phyloP scores from a whole-genome alignment of 2,113 vertebrate genomes.

The Todiramphus saurophagus region DNA sequence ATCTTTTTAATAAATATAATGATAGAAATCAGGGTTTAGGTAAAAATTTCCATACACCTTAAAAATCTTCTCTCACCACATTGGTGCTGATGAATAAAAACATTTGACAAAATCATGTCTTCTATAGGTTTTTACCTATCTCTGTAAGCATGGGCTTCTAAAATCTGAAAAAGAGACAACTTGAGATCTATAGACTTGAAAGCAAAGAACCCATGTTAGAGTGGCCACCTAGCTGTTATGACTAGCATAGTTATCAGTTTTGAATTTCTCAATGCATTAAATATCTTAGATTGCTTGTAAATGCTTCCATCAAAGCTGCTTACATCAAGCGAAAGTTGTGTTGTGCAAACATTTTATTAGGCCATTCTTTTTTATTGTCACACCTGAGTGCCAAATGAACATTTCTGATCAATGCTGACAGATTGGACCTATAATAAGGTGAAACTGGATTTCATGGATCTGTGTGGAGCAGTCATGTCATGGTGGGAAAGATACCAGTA shows the following conservation, averaged over 20 bases:
- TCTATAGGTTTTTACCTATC: background rate
- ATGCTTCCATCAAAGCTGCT: background rate
- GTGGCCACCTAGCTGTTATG: background rate
- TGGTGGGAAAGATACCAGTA: background rate
- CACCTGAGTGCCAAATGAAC: background rate
- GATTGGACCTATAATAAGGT: background rate
- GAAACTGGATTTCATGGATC: background rate
- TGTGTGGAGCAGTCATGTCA: background rate
- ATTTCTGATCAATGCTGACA: background rate
- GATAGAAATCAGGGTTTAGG: background rate
- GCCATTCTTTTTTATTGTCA: background rate
- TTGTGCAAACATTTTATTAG: background rate
- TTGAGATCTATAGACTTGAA: background rate
- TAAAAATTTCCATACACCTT: background rate
- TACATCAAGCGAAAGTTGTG: background rate
- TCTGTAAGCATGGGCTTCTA: background rate
- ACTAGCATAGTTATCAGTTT: background rate
- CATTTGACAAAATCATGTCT: background rate
- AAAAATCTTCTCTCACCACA: background rate
- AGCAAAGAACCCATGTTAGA: background rate
- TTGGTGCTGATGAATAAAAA: background rate
- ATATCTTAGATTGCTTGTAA: background rate
- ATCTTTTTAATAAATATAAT: conserved; percentile 25
- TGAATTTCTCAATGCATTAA: background rate
- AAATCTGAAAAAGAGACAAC: background rate